A percentile compares a stretch with the other conserved stretches of the same genome.
Conservation (phyloP, 2,888 invertebrate species). For the Macrophya annulata region DNA sequence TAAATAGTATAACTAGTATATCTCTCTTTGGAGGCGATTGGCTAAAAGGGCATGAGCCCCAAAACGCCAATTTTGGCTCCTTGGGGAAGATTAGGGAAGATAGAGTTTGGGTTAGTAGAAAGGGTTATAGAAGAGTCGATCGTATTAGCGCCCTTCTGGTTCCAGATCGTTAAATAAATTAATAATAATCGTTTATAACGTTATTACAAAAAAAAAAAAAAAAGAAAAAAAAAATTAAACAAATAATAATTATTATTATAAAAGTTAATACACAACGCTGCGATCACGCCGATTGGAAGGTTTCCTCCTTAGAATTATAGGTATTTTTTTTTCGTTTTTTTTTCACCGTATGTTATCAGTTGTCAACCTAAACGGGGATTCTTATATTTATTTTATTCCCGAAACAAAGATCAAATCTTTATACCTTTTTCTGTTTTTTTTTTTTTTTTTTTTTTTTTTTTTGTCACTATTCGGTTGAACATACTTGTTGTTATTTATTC, state of each 20-base stretch:
- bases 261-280: slow-evolving; percentile 13
- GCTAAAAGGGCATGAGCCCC: slow-evolving; percentile 58
- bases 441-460: neutral
- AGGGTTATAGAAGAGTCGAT: slow-evolving; percentile 38
- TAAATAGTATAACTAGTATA: slow-evolving; percentile 70
- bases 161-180: slow-evolving; percentile 47
- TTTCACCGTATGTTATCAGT: slow-evolving; percentile 23
- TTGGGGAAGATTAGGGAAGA: slow-evolving; percentile 65
- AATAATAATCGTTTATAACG: slow-evolving; percentile 48
- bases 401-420: slow-evolving; percentile 36
- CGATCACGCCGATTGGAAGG: slow-evolving; percentile 22
- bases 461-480: neutral
- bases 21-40: slow-evolving; percentile 71
- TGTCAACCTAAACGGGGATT: neutral
- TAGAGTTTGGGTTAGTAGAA: slow-evolving; percentile 52
- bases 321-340: slow-evolving; percentile 5
- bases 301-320: neutral
- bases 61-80: slow-evolving; percentile 62
- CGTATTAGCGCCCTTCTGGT: slow-evolving; percentile 44
- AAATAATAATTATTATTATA: slow-evolving; percentile 6
- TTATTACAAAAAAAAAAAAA: neutral
- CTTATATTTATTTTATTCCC: neutral
- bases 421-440: neutral
- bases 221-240: neutral
- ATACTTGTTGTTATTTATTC: neutral